Percentiles rank a stretch among this genome's conserved stretches.
These are phyloP conservation scores for Drosophila ogumai DNA, from an alignment of 1,140 invertebrate species.

Conservation along the genomic window DNA sequence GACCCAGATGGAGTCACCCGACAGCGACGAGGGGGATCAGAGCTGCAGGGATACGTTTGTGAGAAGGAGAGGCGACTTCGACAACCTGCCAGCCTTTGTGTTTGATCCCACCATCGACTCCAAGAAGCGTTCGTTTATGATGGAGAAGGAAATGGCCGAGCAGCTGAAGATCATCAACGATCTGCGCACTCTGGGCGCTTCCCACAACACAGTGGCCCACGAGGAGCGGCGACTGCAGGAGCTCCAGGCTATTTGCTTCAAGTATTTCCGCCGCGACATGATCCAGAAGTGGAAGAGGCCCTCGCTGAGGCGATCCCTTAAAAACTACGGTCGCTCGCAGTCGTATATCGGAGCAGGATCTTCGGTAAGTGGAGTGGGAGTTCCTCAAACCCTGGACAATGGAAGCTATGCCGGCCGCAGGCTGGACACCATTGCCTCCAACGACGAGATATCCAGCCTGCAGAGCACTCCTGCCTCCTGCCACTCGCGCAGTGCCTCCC, in stretches of 20 bases:
- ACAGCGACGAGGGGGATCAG: slow-evolving; percentile 91
- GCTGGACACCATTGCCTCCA: slow-evolving; percentile 80
- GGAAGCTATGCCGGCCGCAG: slow-evolving; percentile 63
- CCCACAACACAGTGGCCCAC: slow-evolving; percentile 95
- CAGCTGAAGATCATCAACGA: slow-evolving; percentile 97
- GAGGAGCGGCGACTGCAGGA: slow-evolving; percentile 96
- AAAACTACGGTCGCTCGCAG: slow-evolving; percentile 78
- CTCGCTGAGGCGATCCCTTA: slow-evolving; percentile 72
- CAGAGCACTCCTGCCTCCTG: slow-evolving; percentile 90
- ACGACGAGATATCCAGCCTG: slow-evolving; percentile 86
- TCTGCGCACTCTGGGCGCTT: slow-evolving; percentile 94
- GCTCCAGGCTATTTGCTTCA: slow-evolving; percentile 95
- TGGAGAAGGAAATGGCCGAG: slow-evolving; percentile 99
- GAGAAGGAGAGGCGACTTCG: slow-evolving; percentile 86
- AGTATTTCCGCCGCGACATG: slow-evolving; percentile 90
- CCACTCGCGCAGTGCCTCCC: slow-evolving; percentile 90
- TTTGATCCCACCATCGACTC: slow-evolving; percentile 94
- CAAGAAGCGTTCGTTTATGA: slow-evolving; percentile 95
- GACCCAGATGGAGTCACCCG: slow-evolving; percentile 89
- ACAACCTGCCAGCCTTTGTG: slow-evolving; percentile 92
- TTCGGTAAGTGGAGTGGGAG: slow-evolving; percentile 22
- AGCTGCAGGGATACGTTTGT: slow-evolving; percentile 85
- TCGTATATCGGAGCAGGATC: slow-evolving; percentile 71
- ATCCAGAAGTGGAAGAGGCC: slow-evolving; percentile 84
- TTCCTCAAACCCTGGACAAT: slow-evolving; percentile 64